phyloP scores from a whole-genome alignment of 2,888 invertebrate species.

The Athalia circularis region DNA sequence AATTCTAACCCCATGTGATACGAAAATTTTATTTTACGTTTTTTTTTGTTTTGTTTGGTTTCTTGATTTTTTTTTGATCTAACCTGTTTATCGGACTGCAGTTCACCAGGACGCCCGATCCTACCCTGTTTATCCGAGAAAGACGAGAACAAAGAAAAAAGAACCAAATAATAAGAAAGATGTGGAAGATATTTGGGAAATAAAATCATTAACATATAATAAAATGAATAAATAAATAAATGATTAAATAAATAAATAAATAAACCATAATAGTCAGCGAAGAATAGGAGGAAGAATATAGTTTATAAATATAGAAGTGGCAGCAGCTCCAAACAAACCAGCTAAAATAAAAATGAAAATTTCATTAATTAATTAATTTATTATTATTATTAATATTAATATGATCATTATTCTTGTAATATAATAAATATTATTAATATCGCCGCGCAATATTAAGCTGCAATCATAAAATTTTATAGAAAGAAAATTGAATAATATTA shows the following conservation, averaged over 20 bases:
- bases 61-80: slow-evolving; percentile 69
- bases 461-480: too few species aligned
- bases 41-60: too few species aligned
- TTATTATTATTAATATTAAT: slow-evolving; percentile 11
- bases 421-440: slow-evolving; percentile 16
- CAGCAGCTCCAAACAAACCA: slow-evolving; percentile 43
- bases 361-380: slow-evolving; percentile 29
- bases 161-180: slow-evolving; percentile 47
- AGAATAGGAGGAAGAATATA: slow-evolving; percentile 37
- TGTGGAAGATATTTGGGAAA: slow-evolving; percentile 51
- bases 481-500: too few species aligned
- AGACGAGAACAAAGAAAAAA: slow-evolving; percentile 74
- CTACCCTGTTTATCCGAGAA: slow-evolving; percentile 82
- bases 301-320: slow-evolving; percentile 21
- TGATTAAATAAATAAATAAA: slow-evolving; percentile 14
- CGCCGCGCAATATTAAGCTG: slow-evolving; percentile 6
- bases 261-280: slow-evolving; percentile 28
- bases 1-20: too few species aligned
- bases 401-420: slow-evolving; percentile 14
- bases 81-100: slow-evolving; percentile 84
- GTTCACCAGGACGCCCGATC: slow-evolving; percentile 87
- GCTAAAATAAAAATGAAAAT: slow-evolving; percentile 46
- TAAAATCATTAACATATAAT: slow-evolving; percentile 51
- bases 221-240: slow-evolving; percentile 30
- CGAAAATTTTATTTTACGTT: too few species aligned